These are phyloP conservation scores for Gryllus bimaculatus DNA, from an alignment of 1,140 invertebrate genomes.

Conservation along the genomic window DNA sequence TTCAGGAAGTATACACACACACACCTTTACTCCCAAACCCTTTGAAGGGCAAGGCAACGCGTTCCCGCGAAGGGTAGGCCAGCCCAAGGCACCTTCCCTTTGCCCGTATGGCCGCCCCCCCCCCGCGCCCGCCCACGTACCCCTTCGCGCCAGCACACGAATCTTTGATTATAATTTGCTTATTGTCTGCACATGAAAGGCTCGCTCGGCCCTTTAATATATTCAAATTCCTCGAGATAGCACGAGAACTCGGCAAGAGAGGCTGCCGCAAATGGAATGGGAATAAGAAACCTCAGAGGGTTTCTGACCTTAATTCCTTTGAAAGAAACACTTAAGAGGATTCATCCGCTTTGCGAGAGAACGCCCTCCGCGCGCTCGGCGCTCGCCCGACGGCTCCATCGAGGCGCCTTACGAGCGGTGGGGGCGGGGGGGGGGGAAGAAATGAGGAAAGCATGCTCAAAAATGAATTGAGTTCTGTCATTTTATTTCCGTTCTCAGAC, in stretches of 20 bases:
- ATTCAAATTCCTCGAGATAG: neutral
- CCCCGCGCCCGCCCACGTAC: no score
- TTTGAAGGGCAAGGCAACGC: no score
- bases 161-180: neutral
- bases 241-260: neutral
- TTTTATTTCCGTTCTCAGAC: neutral
- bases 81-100: no score
- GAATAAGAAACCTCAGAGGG: neutral
- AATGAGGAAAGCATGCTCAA: neutral
- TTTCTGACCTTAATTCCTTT: neutral
- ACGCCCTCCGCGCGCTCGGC: no score
- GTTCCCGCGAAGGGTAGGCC: no score
- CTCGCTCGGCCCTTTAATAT: neutral
- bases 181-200: neutral
- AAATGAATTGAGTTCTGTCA: neutral
- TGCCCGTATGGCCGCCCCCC: no score
- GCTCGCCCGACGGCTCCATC: no score
- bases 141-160: no score
- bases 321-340: constrained; percentile 4
- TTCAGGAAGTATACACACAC: no score
- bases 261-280: neutral
- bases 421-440: neutral
- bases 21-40: no score
- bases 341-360: neutral
- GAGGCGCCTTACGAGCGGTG: no score